Evolutionary conservation across 2,113 vertebrate genomes (phyloP).

Genomic region (Pachyramphus minor): DNA sequence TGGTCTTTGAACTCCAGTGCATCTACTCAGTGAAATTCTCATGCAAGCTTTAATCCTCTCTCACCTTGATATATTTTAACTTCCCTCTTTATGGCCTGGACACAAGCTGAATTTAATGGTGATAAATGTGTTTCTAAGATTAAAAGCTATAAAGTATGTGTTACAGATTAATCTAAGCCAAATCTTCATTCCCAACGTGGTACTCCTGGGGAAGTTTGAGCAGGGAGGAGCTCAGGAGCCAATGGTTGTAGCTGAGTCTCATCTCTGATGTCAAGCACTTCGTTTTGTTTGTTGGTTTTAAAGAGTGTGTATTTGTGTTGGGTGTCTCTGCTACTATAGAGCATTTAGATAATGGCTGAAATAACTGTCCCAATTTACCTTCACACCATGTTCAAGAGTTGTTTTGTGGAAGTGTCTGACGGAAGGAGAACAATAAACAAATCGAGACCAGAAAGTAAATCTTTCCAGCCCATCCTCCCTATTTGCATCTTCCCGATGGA

Average conservation of each 20-base stretch:
- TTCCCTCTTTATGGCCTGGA: background rate
- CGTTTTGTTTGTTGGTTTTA: background rate
- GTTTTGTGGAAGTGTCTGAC: background rate
- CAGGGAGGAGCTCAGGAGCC: background rate
- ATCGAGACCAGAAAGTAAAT: background rate
- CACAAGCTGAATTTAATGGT: slow-evolving; percentile 6
- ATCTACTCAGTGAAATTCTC: background rate
- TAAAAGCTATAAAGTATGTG: background rate
- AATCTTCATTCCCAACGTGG: background rate
- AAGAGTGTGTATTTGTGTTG: background rate
- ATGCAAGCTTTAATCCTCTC: slow-evolving; percentile 17
- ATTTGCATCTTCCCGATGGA: background rate
- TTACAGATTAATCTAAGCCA: background rate
- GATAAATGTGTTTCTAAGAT: slow-evolving; percentile 19
- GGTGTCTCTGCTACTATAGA: background rate
- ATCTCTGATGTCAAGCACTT: background rate
- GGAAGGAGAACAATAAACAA: background rate
- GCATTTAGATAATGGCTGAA: background rate
- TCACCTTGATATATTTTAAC: slow-evolving; percentile 27
- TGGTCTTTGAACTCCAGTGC: background rate
- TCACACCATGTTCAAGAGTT: background rate
- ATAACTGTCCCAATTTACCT: background rate
- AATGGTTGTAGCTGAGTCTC: background rate
- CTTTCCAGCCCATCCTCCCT: background rate
- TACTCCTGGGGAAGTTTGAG: background rate